Conservation (phyloP, 30 jellyfish, hydroid and myxozoan genomes). For the Aurelia sp. region DNA sequence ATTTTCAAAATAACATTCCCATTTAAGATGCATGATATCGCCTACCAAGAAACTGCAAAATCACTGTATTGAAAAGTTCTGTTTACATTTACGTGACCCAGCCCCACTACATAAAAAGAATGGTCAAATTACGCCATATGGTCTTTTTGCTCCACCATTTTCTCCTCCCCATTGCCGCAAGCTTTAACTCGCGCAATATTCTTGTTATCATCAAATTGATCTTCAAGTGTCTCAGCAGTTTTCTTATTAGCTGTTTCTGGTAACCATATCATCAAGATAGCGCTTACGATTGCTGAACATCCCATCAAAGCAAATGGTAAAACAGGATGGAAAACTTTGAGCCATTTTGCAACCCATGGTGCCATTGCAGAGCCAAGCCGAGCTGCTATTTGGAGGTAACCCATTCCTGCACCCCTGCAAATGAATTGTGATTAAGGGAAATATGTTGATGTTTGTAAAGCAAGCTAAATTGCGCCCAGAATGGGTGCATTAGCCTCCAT, state of each 20-base stretch:
- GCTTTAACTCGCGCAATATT: neutral
- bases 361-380: slow-evolving; percentile 90
- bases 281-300: slow-evolving; percentile 57
- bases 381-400: slow-evolving; percentile 86
- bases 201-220: slow-evolving; percentile 26
- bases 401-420: slow-evolving; percentile 92
- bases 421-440: too few species aligned
- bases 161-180: neutral
- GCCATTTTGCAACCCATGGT: slow-evolving; percentile 94
- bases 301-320: slow-evolving; percentile 89
- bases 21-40: too few species aligned
- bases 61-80: too few species aligned
- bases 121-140: neutral
- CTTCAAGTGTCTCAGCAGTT: slow-evolving; percentile 71
- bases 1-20: too few species aligned
- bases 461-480: too few species aligned
- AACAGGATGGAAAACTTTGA: slow-evolving; percentile 54
- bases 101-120: neutral
- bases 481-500: too few species aligned
- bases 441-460: too few species aligned
- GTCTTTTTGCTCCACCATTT: neutral
- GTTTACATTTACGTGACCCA: too few species aligned
- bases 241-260: slow-evolving; percentile 88
- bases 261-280: slow-evolving; percentile 49
- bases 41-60: too few species aligned